These are phyloP conservation scores for Aurelia sp. DNA, from an alignment of 30 jellyfish, hydroid and myxozoan genomes.

Conservation along the genomic window DNA sequence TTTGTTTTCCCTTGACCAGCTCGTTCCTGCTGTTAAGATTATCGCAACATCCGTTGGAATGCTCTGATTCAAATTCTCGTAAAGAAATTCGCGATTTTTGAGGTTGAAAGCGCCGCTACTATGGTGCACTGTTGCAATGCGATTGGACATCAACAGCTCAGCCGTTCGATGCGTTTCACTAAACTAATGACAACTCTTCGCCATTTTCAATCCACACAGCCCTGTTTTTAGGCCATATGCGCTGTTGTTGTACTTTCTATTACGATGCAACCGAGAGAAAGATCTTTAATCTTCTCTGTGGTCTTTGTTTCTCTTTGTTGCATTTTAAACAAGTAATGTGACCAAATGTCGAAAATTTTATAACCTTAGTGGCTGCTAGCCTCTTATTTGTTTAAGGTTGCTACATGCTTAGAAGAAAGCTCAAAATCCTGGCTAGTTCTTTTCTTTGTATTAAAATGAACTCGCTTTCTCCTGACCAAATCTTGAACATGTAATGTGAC, in stretches of 20 bases:
- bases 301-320: conserved; percentile 1
- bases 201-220: conserved; percentile 20
- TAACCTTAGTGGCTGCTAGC: no score
- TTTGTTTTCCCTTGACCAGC: conserved; percentile 50
- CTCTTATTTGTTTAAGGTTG: no score
- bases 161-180: conserved; percentile 30
- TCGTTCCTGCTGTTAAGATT: conserved; percentile 40
- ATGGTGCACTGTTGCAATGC: conserved; percentile 50
- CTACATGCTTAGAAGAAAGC: no score
- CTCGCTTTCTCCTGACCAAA: no score
- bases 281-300: conserved; percentile 11
- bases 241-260: conserved; percentile 51
- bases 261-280: conserved; percentile 28
- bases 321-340: neutral
- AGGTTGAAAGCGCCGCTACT: conserved; percentile 37
- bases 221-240: conserved; percentile 50
- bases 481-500: no score
- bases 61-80: conserved; percentile 21
- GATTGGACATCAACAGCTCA: conserved; percentile 34
- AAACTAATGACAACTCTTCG: conserved; percentile 14
- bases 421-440: no score
- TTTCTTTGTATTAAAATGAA: no score
- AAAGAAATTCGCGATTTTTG: conserved; percentile 28
- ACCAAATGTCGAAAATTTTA: no score
- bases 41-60: conserved; percentile 48